Base-by-base conservation (phyloP, 2,113 vertebrate species). In the Pontoporia blainvillei region DNA sequence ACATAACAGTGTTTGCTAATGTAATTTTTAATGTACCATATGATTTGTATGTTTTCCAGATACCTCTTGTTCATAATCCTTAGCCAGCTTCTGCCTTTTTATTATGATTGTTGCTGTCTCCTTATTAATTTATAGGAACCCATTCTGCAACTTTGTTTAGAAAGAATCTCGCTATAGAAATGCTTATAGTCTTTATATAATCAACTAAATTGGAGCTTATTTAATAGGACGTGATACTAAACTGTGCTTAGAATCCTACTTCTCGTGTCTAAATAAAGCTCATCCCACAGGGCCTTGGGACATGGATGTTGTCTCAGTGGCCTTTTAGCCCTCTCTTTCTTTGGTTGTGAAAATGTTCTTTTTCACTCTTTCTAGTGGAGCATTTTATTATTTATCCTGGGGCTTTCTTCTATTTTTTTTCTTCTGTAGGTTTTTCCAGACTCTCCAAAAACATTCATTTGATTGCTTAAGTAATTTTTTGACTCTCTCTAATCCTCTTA, bases 381-480 rank as follows among this genome's bases (percentile, higher is more conserved):
- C 5, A 73, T 87, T 95, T 95, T 76, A 39, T 66, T 88, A 76
- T 36, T 95, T 89, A 86, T 69, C 21, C 21, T 92, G 78, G 31
- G 25, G 2, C 34, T 49, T 6, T 61, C 9, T 94, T 31, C 3
- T 13, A 12, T 69, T 49, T 7, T 92, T 92, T 62, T 92, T 46
- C 23, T 93, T 75, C 12, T 46, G 2, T 62, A 57, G 5, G n/a
- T 36, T 69, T 83, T 39, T 59, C 17, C 1, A 62, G 41, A 79
- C 23, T 94, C n/a, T 39, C 39, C 3, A 82, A 67, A 96, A 83
- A 25, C 6, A 85, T 52, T 54, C 29, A 31, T 39, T 82, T 95
- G n/a, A 71, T 92, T 86, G 95, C 39, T 87, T 84, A n/a, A 89
- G 18, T 91, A 62, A 36, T 71, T 73, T 86, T 52, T 91, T 66